Evolutionary conservation across 1,140 invertebrate species (phyloP).

Genomic region (Charaxes varanes): DNA sequence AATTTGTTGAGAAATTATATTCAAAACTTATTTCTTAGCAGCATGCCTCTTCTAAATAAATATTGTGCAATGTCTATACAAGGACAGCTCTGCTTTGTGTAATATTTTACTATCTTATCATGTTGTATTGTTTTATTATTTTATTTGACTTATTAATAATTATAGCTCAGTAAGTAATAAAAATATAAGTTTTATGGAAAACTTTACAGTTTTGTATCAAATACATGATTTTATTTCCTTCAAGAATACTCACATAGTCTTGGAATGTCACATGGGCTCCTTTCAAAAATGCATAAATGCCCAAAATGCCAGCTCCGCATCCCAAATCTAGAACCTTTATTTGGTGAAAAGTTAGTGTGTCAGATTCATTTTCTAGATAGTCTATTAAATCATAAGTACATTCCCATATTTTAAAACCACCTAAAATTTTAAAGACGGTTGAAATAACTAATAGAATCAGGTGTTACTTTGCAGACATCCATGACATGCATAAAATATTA

Average conservation of each 20-base stretch:
- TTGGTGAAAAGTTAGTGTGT: conserved; percentile 58
- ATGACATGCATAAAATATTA: background rate
- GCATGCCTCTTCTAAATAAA: no score
- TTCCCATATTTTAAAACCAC: conserved; percentile 93
- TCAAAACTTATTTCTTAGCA: no score
- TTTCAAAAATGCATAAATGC: conserved; percentile 80
- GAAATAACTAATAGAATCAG: no score
- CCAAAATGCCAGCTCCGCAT: conserved; percentile 89
- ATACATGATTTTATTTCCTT: background rate
- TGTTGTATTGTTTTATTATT: no score
- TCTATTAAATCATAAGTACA: conserved; percentile 85
- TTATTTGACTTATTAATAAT: no score
- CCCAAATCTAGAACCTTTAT: conserved; percentile 86
- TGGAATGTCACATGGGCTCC: conserved; percentile 87
- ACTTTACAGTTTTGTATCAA: background rate
- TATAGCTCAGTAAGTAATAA: background rate
- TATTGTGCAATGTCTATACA: no score
- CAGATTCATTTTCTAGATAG: conserved; percentile 74
- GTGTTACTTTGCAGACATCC: background rate
- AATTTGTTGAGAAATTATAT: no score
- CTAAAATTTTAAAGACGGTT: conserved; percentile 74
- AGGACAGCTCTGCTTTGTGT: no score
- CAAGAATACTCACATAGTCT: conserved; percentile 86
- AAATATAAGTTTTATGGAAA: background rate
- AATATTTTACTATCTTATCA: no score